phyloP scores from a whole-genome alignment of 2,888 invertebrate genomes.

The Nudaria mundana region DNA sequence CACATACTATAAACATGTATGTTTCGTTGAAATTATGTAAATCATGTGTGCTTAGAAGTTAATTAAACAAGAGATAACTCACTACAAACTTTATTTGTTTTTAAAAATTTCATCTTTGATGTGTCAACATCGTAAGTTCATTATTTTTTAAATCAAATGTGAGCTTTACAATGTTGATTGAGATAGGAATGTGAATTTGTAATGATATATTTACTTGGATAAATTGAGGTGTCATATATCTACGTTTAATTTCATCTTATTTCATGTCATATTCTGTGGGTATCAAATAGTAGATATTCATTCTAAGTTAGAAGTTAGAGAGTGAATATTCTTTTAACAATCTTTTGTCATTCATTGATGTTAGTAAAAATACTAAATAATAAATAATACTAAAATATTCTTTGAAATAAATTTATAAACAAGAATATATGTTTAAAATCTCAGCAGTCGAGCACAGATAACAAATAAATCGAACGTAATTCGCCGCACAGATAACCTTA shows the following conservation, averaged over 20 bases:
- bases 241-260: background rate
- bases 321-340: too few relatives aligned
- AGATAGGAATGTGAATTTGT: constrained; percentile 12
- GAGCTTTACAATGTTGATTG: constrained; percentile 16
- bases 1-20: constrained; percentile 47
- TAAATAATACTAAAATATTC: background rate
- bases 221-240: background rate
- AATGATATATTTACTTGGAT: constrained; percentile 6
- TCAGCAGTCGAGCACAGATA: constrained; percentile 25
- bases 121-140: constrained; percentile 45
- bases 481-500: constrained; percentile 33
- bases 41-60: constrained; percentile 65
- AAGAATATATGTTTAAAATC: constrained; percentile 24
- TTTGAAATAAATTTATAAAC: constrained; percentile 17
- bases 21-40: constrained; percentile 66
- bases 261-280: too few relatives aligned
- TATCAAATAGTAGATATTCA: too few relatives aligned
- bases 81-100: constrained; percentile 64
- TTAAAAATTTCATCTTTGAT: constrained; percentile 49
- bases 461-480: constrained; percentile 37
- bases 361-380: too few relatives aligned
- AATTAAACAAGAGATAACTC: constrained; percentile 76
- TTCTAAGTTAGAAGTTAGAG: too few relatives aligned
- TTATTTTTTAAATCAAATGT: constrained; percentile 26
- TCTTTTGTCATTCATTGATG: too few relatives aligned